phyloP scores from a whole-genome alignment of 2,797 vertebrate genomes.

The Sus cebifrons region DNA sequence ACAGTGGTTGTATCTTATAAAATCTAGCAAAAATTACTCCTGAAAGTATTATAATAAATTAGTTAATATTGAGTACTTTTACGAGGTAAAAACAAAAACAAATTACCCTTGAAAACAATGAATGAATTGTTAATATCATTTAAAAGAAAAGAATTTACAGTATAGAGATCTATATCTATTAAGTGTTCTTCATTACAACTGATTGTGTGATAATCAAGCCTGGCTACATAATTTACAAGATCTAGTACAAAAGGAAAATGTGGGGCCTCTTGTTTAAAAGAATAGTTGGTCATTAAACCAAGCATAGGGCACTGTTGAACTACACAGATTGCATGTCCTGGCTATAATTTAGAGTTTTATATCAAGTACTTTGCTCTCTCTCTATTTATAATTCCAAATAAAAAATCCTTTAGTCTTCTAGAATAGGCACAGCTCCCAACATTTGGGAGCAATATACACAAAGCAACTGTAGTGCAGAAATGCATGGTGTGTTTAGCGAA shows the following conservation, averaged over 20 bases:
- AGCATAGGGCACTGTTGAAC: background rate
- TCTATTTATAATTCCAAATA: background rate
- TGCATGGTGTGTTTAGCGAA: background rate
- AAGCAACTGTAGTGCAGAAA: background rate
- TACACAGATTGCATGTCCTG: background rate
- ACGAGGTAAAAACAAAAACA: background rate
- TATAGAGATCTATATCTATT: background rate
- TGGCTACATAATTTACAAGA: background rate
- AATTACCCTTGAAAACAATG: conserved; percentile 14
- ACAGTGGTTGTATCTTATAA: background rate
- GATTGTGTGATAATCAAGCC: background rate
- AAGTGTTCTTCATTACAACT: background rate
- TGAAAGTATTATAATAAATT: background rate
- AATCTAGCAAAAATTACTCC: background rate
- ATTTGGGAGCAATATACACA: background rate
- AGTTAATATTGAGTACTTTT: background rate
- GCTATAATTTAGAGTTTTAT: conserved; percentile 1
- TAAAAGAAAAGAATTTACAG: background rate
- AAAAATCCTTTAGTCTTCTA: background rate
- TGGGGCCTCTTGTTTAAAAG: background rate
- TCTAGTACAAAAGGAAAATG: background rate
- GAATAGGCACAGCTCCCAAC: background rate
- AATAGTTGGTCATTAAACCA: background rate
- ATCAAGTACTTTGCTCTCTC: background rate
- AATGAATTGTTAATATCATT: background rate